A percentile compares a stretch with the other conserved stretches of the same genome.
phyloP scores from a whole-genome alignment of 2,797 vertebrate genomes.

The Phyllotis vaccarum region DNA sequence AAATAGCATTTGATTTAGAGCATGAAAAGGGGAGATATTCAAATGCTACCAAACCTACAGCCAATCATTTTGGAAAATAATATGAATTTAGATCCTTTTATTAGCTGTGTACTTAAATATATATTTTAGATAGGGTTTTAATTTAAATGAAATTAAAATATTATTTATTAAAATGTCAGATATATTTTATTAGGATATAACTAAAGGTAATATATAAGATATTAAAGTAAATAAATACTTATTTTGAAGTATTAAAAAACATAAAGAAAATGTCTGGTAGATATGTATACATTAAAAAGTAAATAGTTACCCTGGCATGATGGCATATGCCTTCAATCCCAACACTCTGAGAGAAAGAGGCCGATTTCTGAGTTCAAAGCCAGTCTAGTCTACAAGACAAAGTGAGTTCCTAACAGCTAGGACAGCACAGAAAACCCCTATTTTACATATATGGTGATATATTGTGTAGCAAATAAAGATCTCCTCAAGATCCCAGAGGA shows the following conservation, averaged over 20 bases:
- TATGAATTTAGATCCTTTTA: background rate
- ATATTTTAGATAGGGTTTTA: background rate
- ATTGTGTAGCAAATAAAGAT: too few relatives aligned
- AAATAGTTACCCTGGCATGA: background rate
- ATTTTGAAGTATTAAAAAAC: background rate
- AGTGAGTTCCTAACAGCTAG: background rate
- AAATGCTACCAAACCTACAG: background rate
- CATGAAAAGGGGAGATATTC: background rate
- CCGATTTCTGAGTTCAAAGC: background rate
- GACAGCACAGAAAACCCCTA: background rate
- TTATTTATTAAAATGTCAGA: background rate
- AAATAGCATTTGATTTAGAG: background rate
- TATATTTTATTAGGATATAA: background rate
- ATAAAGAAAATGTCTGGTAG: conserved; percentile 3
- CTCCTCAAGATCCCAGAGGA: too few relatives aligned
- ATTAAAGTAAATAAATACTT: background rate
- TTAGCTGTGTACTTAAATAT: conserved; percentile 21
- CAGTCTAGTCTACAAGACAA: background rate
- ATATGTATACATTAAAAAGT: background rate
- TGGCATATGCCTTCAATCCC: background rate
- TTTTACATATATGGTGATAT: background rate
- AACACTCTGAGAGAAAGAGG: background rate
- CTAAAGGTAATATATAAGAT: background rate
- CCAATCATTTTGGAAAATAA: conserved; percentile 36
- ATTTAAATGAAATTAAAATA: too few relatives aligned